phyloP scores from a whole-genome alignment of 1,140 invertebrate genomes.

The Drosophila baimaii region DNA sequence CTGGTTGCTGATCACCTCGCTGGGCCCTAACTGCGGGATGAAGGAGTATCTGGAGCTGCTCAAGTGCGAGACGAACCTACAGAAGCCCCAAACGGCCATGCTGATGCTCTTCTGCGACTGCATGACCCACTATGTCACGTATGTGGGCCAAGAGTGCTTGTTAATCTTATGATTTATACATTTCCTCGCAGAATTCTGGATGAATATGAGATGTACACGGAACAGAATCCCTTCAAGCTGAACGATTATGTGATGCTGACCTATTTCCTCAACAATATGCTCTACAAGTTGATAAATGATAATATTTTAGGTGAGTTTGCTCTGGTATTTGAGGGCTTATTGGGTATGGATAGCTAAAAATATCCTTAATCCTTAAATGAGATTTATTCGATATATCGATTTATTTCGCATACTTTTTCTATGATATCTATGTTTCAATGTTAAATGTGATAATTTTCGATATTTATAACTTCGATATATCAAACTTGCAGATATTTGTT shows the following conservation, averaged over 20 bases:
- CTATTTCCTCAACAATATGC: conserved; percentile 96
- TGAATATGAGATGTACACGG: conserved; percentile 99
- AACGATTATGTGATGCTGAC: conserved; percentile 95
- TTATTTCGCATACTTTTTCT: too few relatives aligned
- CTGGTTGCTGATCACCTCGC: conserved; percentile 95
- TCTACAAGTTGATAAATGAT: conserved; percentile 94
- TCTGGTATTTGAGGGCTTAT: too few relatives aligned
- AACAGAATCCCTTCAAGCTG: conserved; percentile 95
- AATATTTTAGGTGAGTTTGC: conserved; percentile 92
- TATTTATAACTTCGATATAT: too few relatives aligned
- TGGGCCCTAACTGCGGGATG: conserved; percentile 94
- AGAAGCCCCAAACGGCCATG: conserved; percentile 94
- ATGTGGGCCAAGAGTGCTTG: conserved; percentile 82
- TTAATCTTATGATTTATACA: background rate
- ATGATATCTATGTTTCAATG: too few relatives aligned
- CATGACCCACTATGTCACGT: conserved; percentile 99
- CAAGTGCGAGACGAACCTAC: conserved; percentile 89
- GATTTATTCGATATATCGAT: too few relatives aligned
- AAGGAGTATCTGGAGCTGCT: conserved; percentile 96
- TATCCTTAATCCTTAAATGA: too few relatives aligned
- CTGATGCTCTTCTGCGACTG: conserved; percentile 97
- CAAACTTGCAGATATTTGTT: too few relatives aligned
- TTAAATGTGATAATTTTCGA: too few relatives aligned
- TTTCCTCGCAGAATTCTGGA: conserved; percentile 92
- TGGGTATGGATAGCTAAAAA: too few relatives aligned